Base-by-base conservation (phyloP, 2,113 vertebrate genomes). In the Riparia riparia region DNA sequence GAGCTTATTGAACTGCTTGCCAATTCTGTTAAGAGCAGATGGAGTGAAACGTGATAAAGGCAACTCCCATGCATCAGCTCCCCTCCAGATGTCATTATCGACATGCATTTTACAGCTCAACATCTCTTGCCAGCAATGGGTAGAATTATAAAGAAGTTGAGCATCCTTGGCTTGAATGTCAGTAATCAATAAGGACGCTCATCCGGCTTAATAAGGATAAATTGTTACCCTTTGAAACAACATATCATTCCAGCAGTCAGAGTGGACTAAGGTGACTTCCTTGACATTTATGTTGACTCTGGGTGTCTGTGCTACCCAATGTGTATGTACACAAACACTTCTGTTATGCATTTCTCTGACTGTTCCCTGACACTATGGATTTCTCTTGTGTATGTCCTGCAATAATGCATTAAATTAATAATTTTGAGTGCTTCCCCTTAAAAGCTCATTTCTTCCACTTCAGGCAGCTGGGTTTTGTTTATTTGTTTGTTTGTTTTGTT, bases 21-120 rank as follows among this genome's bases (percentile, higher is more conserved):
- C 93, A 97, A 83, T 95, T 89, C 79, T 83, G 73, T 79, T 96
- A 90, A 94, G 91, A 95, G 86, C 90, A 96, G 61, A 95, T 91
- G 83, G 86, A 96, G 54, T 76, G 81, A 94, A 95, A 93, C 0
- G 0, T 80, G 76, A 92, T 92, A 79, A 86, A 95, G 80, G 82
- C 90, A 91, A 34, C 85, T 94, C 74, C 80, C 61, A 12, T 49
- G 45, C 61, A 49, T 41, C 6, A 24, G 49, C 50, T 68, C 32
- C 69, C 32, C 26, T 65, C 57, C 71, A 64, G 51, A 87, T 95
- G 85, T 81, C 47, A 69, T 96, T 93, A 91, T 57, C 4, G 6
- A 61, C 68, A 61, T 47, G 34, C 24, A 71, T 90, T 95, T 96
- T 82, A 93, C 54, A 88, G 78, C 56, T 26, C 58, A 50, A 34